These are phyloP conservation scores for Myzus persicae DNA, from an alignment of 1,140 invertebrate species.

Conservation along the genomic window DNA sequence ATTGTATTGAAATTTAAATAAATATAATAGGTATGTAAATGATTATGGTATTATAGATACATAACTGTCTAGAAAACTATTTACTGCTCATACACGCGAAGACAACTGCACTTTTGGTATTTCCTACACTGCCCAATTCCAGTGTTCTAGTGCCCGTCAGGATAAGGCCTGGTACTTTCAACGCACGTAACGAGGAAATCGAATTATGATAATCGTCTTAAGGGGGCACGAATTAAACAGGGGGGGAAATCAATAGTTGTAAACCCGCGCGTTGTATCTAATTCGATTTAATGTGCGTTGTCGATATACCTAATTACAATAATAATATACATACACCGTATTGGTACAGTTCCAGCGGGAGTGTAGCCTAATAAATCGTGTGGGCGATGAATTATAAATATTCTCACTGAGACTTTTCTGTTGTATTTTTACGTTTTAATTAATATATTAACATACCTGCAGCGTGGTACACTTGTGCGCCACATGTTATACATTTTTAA, in stretches of 20 bases:
- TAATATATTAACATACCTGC: not conserved
- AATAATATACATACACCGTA: not conserved
- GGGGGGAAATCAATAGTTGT: not conserved
- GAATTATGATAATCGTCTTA: slow-evolving; percentile 25
- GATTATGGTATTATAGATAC: not conserved
- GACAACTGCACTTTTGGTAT: not conserved
- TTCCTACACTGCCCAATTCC: not conserved
- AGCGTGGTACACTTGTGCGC: no score
- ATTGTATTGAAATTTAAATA: not conserved
- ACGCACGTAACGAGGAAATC: not conserved
- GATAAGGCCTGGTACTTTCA: not conserved
- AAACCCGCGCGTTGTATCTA: not conserved
- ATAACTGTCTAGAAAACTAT: not conserved
- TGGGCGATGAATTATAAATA: not conserved
- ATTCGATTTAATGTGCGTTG: not conserved
- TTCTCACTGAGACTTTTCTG: not conserved
- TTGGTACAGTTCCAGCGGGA: not conserved
- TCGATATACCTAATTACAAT: not conserved
- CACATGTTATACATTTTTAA: no score
- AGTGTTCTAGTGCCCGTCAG: not conserved
- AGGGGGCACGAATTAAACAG: not conserved
- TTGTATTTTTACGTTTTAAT: not conserved
- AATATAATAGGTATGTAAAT: not conserved
- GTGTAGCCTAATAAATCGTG: not conserved
- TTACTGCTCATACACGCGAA: not conserved